Base-by-base conservation (phyloP, 2,113 vertebrate species). In the Pitta sordida region DNA sequence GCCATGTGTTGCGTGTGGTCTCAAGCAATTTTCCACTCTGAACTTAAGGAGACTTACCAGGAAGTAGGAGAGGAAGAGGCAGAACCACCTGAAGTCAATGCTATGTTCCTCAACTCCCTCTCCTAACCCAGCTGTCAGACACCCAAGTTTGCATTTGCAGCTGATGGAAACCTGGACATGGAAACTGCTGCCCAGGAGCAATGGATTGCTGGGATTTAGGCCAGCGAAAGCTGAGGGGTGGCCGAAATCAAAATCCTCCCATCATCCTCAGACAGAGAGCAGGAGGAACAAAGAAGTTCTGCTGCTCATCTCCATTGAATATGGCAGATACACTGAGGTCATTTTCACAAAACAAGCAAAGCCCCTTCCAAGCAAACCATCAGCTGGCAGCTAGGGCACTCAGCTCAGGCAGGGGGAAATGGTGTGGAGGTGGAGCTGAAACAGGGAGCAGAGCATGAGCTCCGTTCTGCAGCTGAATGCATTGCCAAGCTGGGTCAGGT, bases 321-420 rank as follows among this genome's bases (percentile, higher is more conserved):
- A 22, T 2, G 26, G 22, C 24, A 59, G 21, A 48, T 46, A 1
- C 14, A 5, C 37, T 3, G 0, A 9, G 23, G 24, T 5, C 34
- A 13, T 10, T 39, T 24, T 11, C 13, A 4, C n/a, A 36, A 49
- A 58, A n/a, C 18, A 27, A 58, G 46, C 3, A 14, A 93, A 67
- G 74, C 36, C 46, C 1, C 0, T 77, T 64, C 64, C 74, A 51
- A 3, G 6, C 1, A 14, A 55, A 36, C 19, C 43, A 63, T 20
- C 15, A 63, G 30, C 0, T 23, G 24, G 41, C 41, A 60, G 5
- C 0, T 0, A 15, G 69, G 41, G 37, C 34, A 17, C 41, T 19
- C 24, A 19, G 32, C 44, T 52, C 26, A 27, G 20, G 4, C 2
- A n/a, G n/a, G 22, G 53, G 32, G 16, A 19, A 69, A 59, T 4